Evolutionary conservation across 2,888 invertebrate genomes (phyloP).

Genomic region (Acanthosoma haemorrhoidale): DNA sequence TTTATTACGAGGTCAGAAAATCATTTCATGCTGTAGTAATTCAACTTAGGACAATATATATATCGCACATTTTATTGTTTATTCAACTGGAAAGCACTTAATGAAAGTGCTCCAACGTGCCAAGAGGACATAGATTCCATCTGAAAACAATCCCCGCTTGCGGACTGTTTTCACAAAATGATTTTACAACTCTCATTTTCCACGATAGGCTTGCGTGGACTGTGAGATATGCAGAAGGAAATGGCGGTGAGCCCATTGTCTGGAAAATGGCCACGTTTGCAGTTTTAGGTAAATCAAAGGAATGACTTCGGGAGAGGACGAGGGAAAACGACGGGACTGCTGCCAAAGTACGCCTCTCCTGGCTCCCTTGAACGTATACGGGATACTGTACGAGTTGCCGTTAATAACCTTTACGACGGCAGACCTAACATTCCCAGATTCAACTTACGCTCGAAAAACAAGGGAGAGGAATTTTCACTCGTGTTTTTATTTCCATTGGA

Average conservation of each 20-base stretch:
- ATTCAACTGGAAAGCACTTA: too few relatives aligned
- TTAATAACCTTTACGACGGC: neutral
- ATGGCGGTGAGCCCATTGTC: neutral
- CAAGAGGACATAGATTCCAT: too few relatives aligned
- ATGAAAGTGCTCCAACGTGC: too few relatives aligned
- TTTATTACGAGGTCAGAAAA: too few relatives aligned
- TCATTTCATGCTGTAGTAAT: too few relatives aligned
- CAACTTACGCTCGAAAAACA: neutral
- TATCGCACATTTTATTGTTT: too few relatives aligned
- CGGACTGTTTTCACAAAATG: too few relatives aligned
- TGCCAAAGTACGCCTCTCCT: neutral
- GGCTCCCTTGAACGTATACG: neutral
- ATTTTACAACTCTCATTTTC: neutral
- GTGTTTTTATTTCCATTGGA: too few relatives aligned
- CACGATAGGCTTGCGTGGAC: neutral
- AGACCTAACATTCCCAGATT: neutral
- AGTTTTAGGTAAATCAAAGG: neutral
- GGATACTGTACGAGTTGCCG: neutral
- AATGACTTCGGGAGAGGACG: neutral
- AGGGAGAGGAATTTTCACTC: too few relatives aligned
- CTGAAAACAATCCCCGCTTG: too few relatives aligned
- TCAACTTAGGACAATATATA: too few relatives aligned
- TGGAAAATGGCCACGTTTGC: neutral
- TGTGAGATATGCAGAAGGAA: neutral
- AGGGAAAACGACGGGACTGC: too few relatives aligned